Conservation (phyloP, 2,888 invertebrate species). For the Smittia aterrima region DNA sequence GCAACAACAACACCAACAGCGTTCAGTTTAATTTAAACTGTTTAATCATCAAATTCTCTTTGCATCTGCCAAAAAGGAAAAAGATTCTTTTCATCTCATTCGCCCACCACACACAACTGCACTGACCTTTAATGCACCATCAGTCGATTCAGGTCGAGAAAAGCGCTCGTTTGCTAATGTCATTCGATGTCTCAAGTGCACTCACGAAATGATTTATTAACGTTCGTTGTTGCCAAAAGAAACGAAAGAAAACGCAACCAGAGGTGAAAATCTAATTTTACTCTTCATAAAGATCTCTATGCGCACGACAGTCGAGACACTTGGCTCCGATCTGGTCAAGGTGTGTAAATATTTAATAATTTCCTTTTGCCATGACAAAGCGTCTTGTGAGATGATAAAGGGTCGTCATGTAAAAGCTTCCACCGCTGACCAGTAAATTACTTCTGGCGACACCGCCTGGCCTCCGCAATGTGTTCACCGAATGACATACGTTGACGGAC, state of each 20-base stretch:
- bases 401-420: no score
- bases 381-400: no score
- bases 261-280: slow-evolving; percentile 8
- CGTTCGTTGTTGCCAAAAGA: background rate
- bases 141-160: background rate
- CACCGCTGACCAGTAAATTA: no score
- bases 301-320: background rate
- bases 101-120: background rate
- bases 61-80: background rate
- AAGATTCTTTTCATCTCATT: background rate
- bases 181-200: background rate
- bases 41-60: background rate
- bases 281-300: background rate
- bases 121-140: slow-evolving; percentile 17
- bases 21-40: background rate
- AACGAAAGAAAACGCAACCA: background rate
- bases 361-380: background rate
- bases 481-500: no score
- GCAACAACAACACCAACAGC: no score
- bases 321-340: background rate
- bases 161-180: background rate
- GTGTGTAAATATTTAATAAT: slow-evolving; percentile 2
- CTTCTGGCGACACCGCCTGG: no score
- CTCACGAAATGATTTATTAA: background rate
- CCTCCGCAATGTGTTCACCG: no score